Base-by-base conservation (phyloP, 1,140 invertebrate genomes). In the Lutraria rhynchaena region DNA sequence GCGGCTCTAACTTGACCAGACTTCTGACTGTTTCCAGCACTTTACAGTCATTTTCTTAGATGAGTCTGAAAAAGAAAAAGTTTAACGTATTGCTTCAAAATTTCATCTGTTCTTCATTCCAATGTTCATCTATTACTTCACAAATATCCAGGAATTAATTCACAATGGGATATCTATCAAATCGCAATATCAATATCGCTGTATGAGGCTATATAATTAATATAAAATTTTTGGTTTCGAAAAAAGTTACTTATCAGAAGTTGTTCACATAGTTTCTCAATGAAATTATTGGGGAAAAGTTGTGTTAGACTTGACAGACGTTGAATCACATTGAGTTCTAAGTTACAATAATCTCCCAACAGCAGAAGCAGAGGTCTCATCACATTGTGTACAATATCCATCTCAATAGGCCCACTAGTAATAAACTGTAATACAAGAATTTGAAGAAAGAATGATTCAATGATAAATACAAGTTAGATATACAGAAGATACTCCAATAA, bases 231-330 rank as follows among this genome's bases (percentile, higher is more conserved):
- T n/a, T n/a, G n/a, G n/a, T n/a, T n/a, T n/a, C n/a, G n/a, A n/a
- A n/a, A n/a, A n/a, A n/a, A n/a, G n/a, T n/a, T 3, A 83, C 89
- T 84, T 80, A 92, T 91, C 87, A 92, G 83, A 13, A 99, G 92
- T 89, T 99, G 97, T 87, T 99, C 97, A 92, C 98, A 99, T 0
- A 99, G 93, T 86, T 98, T 98, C 87, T 99, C 98, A 87, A 97
- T 99, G 88, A 99, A 99, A n/a, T 96, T 96, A 55, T 96, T 95
- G 0, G 98, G 98, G 89, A 99, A 99, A 0, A 99, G 93, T 92
- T 98, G 97, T 0, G 98, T 98, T 19, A 99, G 93, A 91, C 97
- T 99, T 0, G 96, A 97, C 0, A 99, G 91, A 41, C 97, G 94
- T 89, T 97, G 96, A 2, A 98, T 95, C 17, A 96, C 95, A 86